Percentiles rank a stretch among this genome's conserved stretches.
phyloP scores from a whole-genome alignment of 2,113 vertebrate genomes.

The Crotalus helleri region DNA sequence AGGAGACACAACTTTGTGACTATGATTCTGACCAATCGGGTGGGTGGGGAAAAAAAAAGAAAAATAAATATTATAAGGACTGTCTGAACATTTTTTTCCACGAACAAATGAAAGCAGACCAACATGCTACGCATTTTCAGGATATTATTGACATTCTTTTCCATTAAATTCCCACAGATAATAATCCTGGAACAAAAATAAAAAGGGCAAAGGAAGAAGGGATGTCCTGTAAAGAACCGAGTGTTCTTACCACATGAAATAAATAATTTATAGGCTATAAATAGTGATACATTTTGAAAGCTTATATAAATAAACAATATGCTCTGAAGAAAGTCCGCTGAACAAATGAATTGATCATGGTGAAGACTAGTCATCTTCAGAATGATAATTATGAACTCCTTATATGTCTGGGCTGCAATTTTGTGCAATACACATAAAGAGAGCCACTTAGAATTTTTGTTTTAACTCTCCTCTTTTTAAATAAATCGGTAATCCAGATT shows the following conservation, averaged over 20 bases:
- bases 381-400: not conserved
- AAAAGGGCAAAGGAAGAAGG: conserved; percentile 32
- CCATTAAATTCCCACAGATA: conserved; percentile 38
- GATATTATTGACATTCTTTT: conserved; percentile 50
- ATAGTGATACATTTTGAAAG: conserved; percentile 58
- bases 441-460: not conserved
- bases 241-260: conserved; percentile 37
- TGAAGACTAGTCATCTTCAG: not conserved
- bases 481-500: not conserved
- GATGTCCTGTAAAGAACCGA: conserved; percentile 37
- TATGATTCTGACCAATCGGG: not conserved
- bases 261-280: conserved; percentile 58
- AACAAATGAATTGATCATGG: not conserved
- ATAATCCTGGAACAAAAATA: conserved; percentile 39
- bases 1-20: not conserved
- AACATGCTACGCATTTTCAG: conserved; percentile 30
- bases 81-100: not conserved
- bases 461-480: not conserved
- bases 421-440: not conserved
- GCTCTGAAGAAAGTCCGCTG: not conserved
- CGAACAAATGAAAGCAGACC: conserved; percentile 3
- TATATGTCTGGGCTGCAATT: not conserved
- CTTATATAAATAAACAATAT: conserved; percentile 53
- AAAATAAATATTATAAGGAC: conserved; percentile 13
- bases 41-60: not conserved